phyloP scores from a whole-genome alignment of 2,113 vertebrate genomes.

The Promerops cafer region DNA sequence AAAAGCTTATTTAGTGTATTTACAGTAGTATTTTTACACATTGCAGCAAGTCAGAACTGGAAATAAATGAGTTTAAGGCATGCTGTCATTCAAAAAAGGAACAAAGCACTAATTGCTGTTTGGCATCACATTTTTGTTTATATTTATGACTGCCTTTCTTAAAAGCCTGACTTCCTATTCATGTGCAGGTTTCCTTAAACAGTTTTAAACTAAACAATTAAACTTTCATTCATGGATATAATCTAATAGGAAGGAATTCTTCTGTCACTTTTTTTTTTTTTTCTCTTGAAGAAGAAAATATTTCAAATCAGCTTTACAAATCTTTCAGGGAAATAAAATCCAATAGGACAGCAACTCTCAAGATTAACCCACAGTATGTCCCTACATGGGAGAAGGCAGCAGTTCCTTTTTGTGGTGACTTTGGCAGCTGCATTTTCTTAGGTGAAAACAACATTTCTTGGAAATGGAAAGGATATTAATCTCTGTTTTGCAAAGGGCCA shows the following conservation, averaged over 20 bases:
- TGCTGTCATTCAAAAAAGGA: constrained; percentile 46
- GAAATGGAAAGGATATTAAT: neutral
- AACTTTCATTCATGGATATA: constrained; percentile 42
- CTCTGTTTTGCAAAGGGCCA: neutral
- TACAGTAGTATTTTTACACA: neutral
- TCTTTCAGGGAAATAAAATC: neutral
- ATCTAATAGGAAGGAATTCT: constrained; percentile 1
- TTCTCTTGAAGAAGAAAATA: neutral
- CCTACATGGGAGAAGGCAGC: neutral
- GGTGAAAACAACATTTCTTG: neutral
- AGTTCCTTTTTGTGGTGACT: neutral
- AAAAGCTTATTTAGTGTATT: neutral
- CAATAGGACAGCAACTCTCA: neutral
- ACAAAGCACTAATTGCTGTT: constrained; percentile 55
- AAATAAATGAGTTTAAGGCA: constrained; percentile 9
- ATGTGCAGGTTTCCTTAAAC: constrained; percentile 38
- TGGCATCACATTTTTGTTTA: constrained; percentile 48
- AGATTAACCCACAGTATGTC: neutral
- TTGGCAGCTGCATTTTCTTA: neutral
- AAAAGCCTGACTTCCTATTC: constrained; percentile 52
- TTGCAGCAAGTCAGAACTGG: constrained; percentile 38
- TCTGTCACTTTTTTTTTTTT: neutral
- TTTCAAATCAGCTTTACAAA: neutral
- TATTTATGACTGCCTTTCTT: constrained; percentile 50
- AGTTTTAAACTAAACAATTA: constrained; percentile 49